Evolutionary conservation across 2,113 vertebrate species (phyloP).

Genomic region (Globicephala melas): DNA sequence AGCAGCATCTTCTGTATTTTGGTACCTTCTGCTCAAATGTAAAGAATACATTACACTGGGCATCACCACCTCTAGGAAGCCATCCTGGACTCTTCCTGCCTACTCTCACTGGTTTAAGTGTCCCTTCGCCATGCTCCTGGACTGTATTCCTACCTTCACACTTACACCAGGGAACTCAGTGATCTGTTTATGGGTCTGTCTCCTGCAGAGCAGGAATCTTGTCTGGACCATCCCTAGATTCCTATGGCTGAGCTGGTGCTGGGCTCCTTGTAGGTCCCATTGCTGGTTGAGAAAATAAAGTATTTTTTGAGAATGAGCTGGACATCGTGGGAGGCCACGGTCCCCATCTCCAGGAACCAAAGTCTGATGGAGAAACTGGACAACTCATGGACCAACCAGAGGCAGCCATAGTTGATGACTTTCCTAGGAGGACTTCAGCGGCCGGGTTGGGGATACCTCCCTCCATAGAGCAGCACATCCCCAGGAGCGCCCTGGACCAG

Average conservation of each 20-base stretch:
- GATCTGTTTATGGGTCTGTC: not conserved
- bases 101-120: too few relatives aligned
- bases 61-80: not conserved
- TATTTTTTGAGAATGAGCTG: not conserved
- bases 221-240: not conserved
- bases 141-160: not conserved
- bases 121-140: not conserved
- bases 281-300: not conserved
- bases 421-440: not conserved
- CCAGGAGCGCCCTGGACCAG: not conserved
- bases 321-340: not conserved
- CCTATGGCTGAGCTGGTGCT: not conserved
- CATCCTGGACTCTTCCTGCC: not conserved
- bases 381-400: not conserved
- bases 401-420: rapidly evolving
- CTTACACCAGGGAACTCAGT: rapidly evolving
- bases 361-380: not conserved
- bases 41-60: not conserved
- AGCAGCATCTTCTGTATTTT: not conserved
- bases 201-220: not conserved
- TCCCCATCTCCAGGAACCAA: not conserved
- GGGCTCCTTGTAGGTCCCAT: not conserved
- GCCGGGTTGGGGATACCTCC: rapidly evolving
- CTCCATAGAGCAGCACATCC: not conserved
- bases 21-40: not conserved